Base-by-base conservation (phyloP, 2,888 invertebrate species). In the Phania funesta region DNA sequence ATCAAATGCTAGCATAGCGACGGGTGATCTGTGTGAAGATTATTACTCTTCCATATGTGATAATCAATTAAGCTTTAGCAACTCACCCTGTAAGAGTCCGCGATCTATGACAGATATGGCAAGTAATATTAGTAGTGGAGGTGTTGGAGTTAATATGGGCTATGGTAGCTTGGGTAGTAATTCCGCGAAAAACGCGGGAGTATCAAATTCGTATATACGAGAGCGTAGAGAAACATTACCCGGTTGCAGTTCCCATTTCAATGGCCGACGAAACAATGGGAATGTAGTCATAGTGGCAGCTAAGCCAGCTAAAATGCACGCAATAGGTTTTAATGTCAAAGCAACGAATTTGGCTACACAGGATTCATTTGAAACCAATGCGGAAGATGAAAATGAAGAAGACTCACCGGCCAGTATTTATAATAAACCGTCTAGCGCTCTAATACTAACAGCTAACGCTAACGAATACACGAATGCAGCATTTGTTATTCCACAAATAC, bases 41-140 rank as follows among this genome's bases (percentile, higher is more conserved):
- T 88, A 86, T 79, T 89, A 89, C 85, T 89, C 88, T 80, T 87
- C 86, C 58, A 86, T 88, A 84, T 89, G 89, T 87, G 89, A 90
- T 86, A 88, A 87, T 77, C 87, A 89, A 84, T 84, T 89, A 82
- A 89, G 88, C 85, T 88, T 87, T 80, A 88, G 88, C 73, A 87
- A 87, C 74, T 89, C 89, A 68, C 87, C 88, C 35, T 87, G 86
- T 79, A 89, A 89, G 85, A 88, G 87, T 86, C 86, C 87, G 70
- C 86, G 86, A 56, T 86, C 86, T 52, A 83, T 86, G 80, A 84
- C 85, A 71, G 86, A 84, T 76, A 85, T 86, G 80, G 68, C 76
- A 70, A 80, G 84, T 75, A 73, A 77, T 79, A 84, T 83, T 79
- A 74, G 60, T 48, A 67, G 60, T 38, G 58, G 73, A 58, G 82